Evolutionary conservation across 2,888 invertebrate species (phyloP).

Genomic region (Acleris sparsana): DNA sequence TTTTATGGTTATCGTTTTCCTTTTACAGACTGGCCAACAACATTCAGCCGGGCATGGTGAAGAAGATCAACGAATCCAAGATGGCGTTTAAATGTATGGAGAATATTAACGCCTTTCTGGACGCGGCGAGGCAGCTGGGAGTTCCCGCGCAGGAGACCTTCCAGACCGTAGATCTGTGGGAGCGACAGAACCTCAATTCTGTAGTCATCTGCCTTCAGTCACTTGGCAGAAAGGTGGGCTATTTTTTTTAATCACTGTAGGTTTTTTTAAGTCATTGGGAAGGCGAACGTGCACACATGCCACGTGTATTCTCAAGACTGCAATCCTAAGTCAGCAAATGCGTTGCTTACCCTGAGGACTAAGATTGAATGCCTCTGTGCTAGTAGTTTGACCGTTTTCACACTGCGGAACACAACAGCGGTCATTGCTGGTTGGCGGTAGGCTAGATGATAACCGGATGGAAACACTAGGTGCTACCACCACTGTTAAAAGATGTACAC

Average conservation of each 20-base stretch:
- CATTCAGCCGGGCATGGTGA: slow-evolving; percentile 92
- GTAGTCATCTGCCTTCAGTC: slow-evolving; percentile 98
- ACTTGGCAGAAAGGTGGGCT: slow-evolving; percentile 93
- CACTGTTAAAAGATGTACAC: too few relatives aligned
- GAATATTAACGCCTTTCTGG: slow-evolving; percentile 97
- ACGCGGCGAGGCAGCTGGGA: slow-evolving; percentile 92
- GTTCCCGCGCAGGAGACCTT: slow-evolving; percentile 97
- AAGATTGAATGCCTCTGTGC: too few relatives aligned
- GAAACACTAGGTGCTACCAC: too few relatives aligned
- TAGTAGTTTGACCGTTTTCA: too few relatives aligned
- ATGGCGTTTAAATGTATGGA: slow-evolving; percentile 99
- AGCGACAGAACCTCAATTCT: slow-evolving; percentile 96
- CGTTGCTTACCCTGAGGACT: too few relatives aligned
- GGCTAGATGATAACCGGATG: too few relatives aligned
- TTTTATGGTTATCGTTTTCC: background rate
- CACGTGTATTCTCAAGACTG: too few relatives aligned
- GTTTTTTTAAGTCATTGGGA: background rate
- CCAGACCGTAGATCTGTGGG: slow-evolving; percentile 99
- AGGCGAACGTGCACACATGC: too few relatives aligned
- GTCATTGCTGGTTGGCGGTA: too few relatives aligned
- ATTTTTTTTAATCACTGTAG: background rate
- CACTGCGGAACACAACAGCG: too few relatives aligned
- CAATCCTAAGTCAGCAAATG: too few relatives aligned
- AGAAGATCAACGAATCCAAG: slow-evolving; percentile 94
- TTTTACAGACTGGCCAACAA: slow-evolving; percentile 91